Evolutionary conservation across 1,140 invertebrate species (phyloP), one percentile per base, ranked within the genome.

Genomic region (Bursaphelenchus mucronatus): DNA sequence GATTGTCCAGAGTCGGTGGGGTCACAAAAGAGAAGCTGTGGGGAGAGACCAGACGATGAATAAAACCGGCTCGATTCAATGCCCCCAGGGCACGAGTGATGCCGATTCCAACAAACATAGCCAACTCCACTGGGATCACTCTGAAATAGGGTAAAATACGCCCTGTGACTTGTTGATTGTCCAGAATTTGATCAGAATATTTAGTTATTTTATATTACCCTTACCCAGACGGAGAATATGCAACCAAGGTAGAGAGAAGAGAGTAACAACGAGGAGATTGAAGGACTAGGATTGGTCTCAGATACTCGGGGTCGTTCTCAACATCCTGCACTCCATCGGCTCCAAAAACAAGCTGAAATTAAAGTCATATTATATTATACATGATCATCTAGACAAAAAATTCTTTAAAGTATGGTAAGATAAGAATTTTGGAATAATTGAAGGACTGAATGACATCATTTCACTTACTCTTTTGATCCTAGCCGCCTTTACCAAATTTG

Each of bases 31-130:
- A 68, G 44, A 68, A 68, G n/a, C 39, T 65, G 50, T 68, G 68
- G 9, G 67, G 67, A 41, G 67, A 66, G 13, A 68, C 67, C 6
- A 74, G 21, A 44, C 67, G 67, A 41, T 70, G 67, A 43, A 68
- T 40, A 21, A 68, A 68, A 5, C 68, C 67, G 41, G 41, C 55
- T 19, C 69, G 67, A 49, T 68, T 67, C n/a, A 68, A 55, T 6
- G 67, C 67, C 7, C 56, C 67, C 15, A 68, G 46, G 11, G 68
- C 70, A 43, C 63, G 66, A 41, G 53, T 46, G 19, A 68, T 68
- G 43, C 67, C 67, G 13, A 61, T 10, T 0, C 67, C 67, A 40
- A 71, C 43, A 21, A 71, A 53, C 39, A 68, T 17, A 3, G 67
- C 69, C 3, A 68, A 43, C 17, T 70, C 54, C n/a, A 63, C 39